Conservation (phyloP, 2,113 vertebrate genomes). For the Gadus macrocephalus region DNA sequence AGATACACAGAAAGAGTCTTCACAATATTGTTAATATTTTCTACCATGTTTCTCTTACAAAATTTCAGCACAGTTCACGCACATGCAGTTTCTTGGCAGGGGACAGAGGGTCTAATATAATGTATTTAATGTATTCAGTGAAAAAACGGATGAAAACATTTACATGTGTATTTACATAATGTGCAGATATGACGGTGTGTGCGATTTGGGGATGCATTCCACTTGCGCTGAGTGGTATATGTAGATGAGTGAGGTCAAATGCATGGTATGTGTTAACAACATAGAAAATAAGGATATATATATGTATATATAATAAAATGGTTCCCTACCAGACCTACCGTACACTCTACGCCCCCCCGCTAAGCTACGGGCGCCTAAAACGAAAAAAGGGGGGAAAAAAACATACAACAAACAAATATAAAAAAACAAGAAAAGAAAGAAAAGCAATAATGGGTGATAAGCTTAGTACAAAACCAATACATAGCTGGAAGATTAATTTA, state of each 20-base stretch:
- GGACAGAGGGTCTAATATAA: constrained; percentile 22
- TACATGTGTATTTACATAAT: constrained; percentile 48
- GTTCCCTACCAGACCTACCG: constrained; percentile 77
- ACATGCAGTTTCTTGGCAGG: constrained; percentile 14
- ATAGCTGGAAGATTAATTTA: constrained; percentile 49
- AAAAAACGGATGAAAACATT: constrained; percentile 59
- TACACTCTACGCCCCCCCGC: constrained; percentile 75
- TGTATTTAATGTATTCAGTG: constrained; percentile 33
- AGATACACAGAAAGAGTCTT: neutral
- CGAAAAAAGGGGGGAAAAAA: constrained; percentile 34
- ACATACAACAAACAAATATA: constrained; percentile 28
- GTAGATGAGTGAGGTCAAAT: constrained; percentile 63
- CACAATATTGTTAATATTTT: neutral
- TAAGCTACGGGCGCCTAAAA: constrained; percentile 77
- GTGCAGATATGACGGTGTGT: constrained; percentile 37
- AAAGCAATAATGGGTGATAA: constrained; percentile 57
- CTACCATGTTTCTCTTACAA: too few species aligned
- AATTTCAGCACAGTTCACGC: neutral
- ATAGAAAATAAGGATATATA: constrained; percentile 59
- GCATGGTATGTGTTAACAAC: constrained; percentile 55
- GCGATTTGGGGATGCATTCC: constrained; percentile 37
- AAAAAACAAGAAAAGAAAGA: constrained; percentile 57
- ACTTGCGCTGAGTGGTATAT: constrained; percentile 47
- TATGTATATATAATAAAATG: constrained; percentile 41
- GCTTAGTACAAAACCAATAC: constrained; percentile 67